Evolutionary conservation across 1,140 invertebrate genomes (phyloP), one percentile per base, ranked within the genome.

Genomic region (Potamilus streckersoni): DNA sequence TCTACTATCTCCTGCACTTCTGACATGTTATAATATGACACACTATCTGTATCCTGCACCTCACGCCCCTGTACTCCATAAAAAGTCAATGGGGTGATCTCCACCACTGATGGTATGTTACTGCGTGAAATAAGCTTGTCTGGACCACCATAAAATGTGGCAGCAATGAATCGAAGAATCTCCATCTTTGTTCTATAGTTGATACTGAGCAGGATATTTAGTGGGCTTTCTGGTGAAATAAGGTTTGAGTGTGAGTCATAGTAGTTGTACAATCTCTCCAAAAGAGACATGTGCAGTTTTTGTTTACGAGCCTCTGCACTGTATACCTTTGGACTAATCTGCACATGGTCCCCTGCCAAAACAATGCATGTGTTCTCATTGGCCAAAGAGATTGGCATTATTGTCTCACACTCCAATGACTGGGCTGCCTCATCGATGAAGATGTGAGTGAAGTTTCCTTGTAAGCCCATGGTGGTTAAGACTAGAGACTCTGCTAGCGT

Each of bases 101-200:
- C 78, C 56, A 85, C 55, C 55, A 87, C 84, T 57, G 85, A 81
- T 23, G 81, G 79, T 13, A 86, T 76, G 59, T 83, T 82, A 31
- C 81, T 82, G 58, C 79, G 64, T 0, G 85, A 84, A 62, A 80
- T 83, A 19, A 87, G 72, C 17, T 79, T 79, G 6, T 87, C 84
- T 59, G 86, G 83, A 70, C 94, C 94, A 63, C 94, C 94, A 87
- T 96, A 96, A 85, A 96, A 95, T 0, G 95, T 90, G 79, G 95
- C 93, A 0, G 95, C 95, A 6, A 95, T 95, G 82, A 95, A 94
- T 74, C 92, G 82, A 55, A 96, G 93, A 64, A 97, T 96, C 60
- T 94, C 94, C 75, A 93, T 92, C 87, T 96, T 95, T 0, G 95
- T 94, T 49, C 95, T 91, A 84, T 96, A 96, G 86, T 96, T 97